Percentiles rank a stretch among this genome's conserved stretches.
phyloP scores from a whole-genome alignment of 2,797 vertebrate species.

The Sylvilagus floridanus region DNA sequence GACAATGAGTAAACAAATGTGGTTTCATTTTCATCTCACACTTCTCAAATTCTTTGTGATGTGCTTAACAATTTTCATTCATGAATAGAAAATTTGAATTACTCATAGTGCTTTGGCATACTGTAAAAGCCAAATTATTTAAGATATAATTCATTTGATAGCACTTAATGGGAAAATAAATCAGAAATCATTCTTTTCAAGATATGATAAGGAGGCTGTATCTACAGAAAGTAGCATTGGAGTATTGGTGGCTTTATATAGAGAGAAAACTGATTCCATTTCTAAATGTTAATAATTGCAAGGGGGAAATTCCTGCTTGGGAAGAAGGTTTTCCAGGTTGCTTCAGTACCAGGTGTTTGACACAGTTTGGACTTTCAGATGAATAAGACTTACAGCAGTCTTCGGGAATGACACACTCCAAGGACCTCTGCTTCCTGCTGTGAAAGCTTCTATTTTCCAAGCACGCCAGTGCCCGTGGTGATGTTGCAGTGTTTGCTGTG shows the following conservation, averaged over 20 bases:
- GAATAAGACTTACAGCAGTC: slow-evolving; percentile 92
- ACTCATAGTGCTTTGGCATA: slow-evolving; percentile 82
- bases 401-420: slow-evolving; percentile 91
- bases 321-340: slow-evolving; percentile 90
- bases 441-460: slow-evolving; percentile 96
- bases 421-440: slow-evolving; percentile 92
- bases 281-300: slow-evolving; percentile 89
- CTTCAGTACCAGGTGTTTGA: slow-evolving; percentile 94
- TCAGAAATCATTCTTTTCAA: slow-evolving; percentile 86
- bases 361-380: slow-evolving; percentile 91
- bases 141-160: slow-evolving; percentile 85
- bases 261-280: slow-evolving; percentile 80
- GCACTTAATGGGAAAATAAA: slow-evolving; percentile 85
- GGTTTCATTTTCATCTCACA: slow-evolving; percentile 64
- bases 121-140: slow-evolving; percentile 85
- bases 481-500: slow-evolving; percentile 90
- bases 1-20: not conserved
- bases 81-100: slow-evolving; percentile 81
- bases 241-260: slow-evolving; percentile 87
- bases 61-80: slow-evolving; percentile 71
- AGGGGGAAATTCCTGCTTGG: slow-evolving; percentile 87
- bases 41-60: slow-evolving; percentile 70
- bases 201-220: slow-evolving; percentile 83
- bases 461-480: slow-evolving; percentile 90
- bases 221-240: slow-evolving; percentile 83